These are phyloP conservation scores for Molanna angustata DNA, from an alignment of 2,888 invertebrate species.

Conservation along the genomic window DNA sequence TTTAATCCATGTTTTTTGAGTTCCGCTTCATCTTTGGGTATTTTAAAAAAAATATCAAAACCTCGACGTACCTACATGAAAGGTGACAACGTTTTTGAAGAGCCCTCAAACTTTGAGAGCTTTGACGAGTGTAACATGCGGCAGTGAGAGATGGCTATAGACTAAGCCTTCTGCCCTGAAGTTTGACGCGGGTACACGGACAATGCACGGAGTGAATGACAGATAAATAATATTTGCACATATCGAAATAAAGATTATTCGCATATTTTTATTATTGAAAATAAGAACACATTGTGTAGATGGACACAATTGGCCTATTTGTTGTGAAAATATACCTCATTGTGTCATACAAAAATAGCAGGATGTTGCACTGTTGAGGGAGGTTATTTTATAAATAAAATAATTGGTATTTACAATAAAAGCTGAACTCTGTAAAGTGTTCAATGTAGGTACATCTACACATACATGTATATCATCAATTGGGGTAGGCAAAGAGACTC, in stretches of 20 bases:
- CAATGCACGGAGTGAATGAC: too few relatives aligned
- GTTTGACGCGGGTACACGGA: conserved; percentile 10
- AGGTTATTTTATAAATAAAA: too few relatives aligned
- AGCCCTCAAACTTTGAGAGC: conserved; percentile 12
- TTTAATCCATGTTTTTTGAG: too few relatives aligned
- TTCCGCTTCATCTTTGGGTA: too few relatives aligned
- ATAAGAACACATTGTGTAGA: conserved; percentile 8
- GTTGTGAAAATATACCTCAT: conserved; percentile 21
- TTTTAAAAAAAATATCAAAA: neutral
- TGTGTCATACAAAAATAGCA: conserved; percentile 3
- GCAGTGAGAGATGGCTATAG: neutral
- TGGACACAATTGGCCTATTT: conserved; percentile 18
- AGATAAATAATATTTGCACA: conserved; percentile 17
- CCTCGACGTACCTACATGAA: too few relatives aligned
- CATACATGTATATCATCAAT: too few relatives aligned
- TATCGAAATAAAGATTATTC: conserved; percentile 11
- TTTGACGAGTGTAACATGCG: conserved; percentile 8
- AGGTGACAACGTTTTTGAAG: conserved; percentile 11
- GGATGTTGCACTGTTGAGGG: too few relatives aligned
- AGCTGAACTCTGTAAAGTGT: too few relatives aligned
- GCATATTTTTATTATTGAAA: too few relatives aligned
- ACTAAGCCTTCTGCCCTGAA: neutral
- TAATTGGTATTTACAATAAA: too few relatives aligned
- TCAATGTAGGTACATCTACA: too few relatives aligned
- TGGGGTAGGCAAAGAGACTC: too few relatives aligned